Evolutionary conservation across 1,140 invertebrate genomes (phyloP).

Genomic region (Trachymyrmex cornetzi): DNA sequence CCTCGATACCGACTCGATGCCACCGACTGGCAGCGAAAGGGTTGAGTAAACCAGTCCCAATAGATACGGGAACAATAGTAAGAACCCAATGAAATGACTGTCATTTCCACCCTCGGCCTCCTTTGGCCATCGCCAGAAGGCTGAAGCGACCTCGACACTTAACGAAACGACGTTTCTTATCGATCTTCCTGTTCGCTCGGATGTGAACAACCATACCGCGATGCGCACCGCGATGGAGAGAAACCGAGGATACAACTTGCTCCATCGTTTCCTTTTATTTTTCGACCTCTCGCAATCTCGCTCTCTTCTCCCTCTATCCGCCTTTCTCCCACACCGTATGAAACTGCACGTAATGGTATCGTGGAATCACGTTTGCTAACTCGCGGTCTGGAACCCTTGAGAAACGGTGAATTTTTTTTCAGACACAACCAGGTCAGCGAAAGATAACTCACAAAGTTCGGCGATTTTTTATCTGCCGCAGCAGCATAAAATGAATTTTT

Average conservation of each 20-base stretch:
- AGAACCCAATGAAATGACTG: conserved; percentile 56
- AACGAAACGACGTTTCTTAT: conserved; percentile 56
- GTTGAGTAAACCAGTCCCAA: conserved; percentile 53
- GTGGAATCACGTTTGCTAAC: conserved; percentile 45
- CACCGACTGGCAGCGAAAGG: conserved; percentile 43
- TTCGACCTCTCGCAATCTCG: conserved; percentile 8
- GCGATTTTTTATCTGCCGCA: conserved; percentile 29
- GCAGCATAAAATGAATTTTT: conserved; percentile 42
- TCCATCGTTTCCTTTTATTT: conserved; percentile 1
- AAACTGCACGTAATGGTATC: conserved; percentile 38
- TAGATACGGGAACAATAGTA: conserved; percentile 60
- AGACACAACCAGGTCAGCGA: conserved; percentile 33
- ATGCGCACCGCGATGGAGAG: neutral
- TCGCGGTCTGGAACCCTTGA: conserved; percentile 15
- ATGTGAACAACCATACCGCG: conserved; percentile 47
- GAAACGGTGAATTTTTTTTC: conserved; percentile 29
- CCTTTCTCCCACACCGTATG: neutral
- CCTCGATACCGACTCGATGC: conserved; percentile 40
- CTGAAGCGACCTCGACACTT: conserved; percentile 59
- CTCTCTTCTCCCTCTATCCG: conserved; percentile 3
- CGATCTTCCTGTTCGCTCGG: conserved; percentile 41
- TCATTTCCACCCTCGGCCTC: conserved; percentile 42
- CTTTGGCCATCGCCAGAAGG: conserved; percentile 25
- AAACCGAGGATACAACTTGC: conserved; percentile 36
- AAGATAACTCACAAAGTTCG: conserved; percentile 56